Evolutionary conservation across 2,797 vertebrate species (phyloP).

Genomic region (Neomorphus geoffroyi): DNA sequence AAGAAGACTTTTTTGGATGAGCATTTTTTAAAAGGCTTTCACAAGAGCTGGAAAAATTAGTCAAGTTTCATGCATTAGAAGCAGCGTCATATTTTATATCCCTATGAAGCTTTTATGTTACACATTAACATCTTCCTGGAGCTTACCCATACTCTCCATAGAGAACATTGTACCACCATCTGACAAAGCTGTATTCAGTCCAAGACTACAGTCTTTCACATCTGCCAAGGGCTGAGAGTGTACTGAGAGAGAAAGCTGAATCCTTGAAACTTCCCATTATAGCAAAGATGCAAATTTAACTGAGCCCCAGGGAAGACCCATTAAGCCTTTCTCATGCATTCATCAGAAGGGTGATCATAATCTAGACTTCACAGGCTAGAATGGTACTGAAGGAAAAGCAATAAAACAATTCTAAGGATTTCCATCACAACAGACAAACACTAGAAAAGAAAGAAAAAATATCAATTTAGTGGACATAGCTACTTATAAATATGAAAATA

Average conservation of each 20-base stretch:
- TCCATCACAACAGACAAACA: neutral
- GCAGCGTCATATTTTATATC: neutral
- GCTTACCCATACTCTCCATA: neutral
- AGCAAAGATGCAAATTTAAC: neutral
- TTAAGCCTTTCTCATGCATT: neutral
- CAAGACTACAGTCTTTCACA: constrained; percentile 10
- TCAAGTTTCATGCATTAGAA: neutral
- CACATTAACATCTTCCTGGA: constrained; percentile 42
- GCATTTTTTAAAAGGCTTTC: neutral
- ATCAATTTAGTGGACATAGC: neutral
- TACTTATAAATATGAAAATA: neutral
- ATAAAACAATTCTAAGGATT: neutral
- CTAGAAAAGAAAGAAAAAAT: neutral
- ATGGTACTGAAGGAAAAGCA: neutral
- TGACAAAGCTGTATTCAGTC: constrained; percentile 40
- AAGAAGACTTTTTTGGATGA: neutral
- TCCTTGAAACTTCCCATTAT: neutral
- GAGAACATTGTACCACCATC: constrained; percentile 25
- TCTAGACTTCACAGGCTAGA: neutral
- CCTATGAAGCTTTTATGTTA: constrained; percentile 6
- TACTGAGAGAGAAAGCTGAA: neutral
- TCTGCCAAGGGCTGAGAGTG: constrained; percentile 1
- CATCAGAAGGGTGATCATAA: neutral
- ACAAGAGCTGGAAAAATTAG: neutral
- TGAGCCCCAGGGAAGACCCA: neutral